These are phyloP conservation scores for Elephantulus edwardii DNA, from an alignment of 2,113 vertebrate species.

Conservation along the genomic window DNA sequence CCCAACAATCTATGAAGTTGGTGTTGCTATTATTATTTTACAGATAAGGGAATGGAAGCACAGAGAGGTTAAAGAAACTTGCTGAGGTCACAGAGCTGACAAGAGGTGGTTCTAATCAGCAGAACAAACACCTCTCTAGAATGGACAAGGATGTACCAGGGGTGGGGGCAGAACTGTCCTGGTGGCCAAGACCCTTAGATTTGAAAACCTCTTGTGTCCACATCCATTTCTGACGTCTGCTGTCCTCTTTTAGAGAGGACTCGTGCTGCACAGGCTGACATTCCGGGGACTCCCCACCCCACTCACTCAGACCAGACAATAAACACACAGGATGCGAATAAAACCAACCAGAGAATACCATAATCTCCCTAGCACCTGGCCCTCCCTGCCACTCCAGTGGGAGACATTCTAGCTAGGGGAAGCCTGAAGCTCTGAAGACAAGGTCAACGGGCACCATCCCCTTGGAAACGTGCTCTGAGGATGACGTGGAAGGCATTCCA, in stretches of 20 bases:
- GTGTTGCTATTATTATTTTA: not conserved
- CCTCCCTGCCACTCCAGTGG: not conserved
- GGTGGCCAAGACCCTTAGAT: not conserved
- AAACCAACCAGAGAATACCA: constrained; percentile 62
- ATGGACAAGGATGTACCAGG: not conserved
- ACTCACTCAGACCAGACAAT: constrained; percentile 76
- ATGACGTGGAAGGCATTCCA: constrained; percentile 10
- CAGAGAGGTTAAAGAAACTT: not conserved
- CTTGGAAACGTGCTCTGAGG: not conserved
- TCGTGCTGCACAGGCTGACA: constrained; percentile 27
- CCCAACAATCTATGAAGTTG: not conserved
- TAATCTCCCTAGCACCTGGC: not conserved
- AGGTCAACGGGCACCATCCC: not conserved
- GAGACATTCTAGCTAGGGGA: not conserved
- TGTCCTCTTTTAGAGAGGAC: constrained; percentile 38
- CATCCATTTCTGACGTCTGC: constrained; percentile 41
- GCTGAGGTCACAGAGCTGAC: not conserved
- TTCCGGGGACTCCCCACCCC: constrained; percentile 62
- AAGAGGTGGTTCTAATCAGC: not conserved
- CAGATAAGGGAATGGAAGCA: constrained; percentile 7
- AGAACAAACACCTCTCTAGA: not conserved
- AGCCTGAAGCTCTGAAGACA: constrained; percentile 49
- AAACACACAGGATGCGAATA: constrained; percentile 72
- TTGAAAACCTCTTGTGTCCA: constrained; percentile 31
- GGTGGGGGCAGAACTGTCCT: not conserved